Evolutionary conservation across 2,113 vertebrate genomes (phyloP), one percentile per base, ranked within the genome.

Genomic region (Ceyx margarethae): DNA sequence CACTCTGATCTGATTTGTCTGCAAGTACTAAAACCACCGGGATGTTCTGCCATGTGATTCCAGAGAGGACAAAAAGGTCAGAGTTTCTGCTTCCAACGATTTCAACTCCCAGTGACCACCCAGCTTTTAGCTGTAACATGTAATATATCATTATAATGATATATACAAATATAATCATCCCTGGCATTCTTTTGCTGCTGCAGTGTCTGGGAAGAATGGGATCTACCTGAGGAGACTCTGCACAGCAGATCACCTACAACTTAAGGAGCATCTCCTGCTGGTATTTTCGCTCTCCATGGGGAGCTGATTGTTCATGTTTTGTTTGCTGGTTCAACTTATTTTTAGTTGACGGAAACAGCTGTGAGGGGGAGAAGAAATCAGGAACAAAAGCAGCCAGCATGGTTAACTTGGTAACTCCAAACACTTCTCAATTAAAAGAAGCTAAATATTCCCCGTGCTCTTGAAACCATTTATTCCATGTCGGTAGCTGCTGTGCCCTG

Each of bases 261-360:
- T 61, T 77, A 81, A 60, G 53, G 17, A 93, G 66, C 66, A 86
- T 31, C 67, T 91, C 66, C 56, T 73, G 50, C 21, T 76, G 40
- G 14, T 43, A 46, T 83, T 60, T 89, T 29, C 81, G 48, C 18
- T 72, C 43, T 84, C 74, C 0, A 0, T 7, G 15, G 42, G 72
- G 35, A 91, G 68, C 43, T 81, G 73, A 74, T 88, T 95, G 71
- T 77, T 88, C 65, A 37, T 22, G 33, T 65, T 77, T 71, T 90
- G 26, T 83, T 91, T 81, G 57, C 76, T 84, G 31, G 9, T 80
- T 83, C 60, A 56, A 46, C 74, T 94, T 85, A 80, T 80, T 94
- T 95, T 92, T 87, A 94, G 87, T 87, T 80, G 68, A 45, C 46
- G 87, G 89, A 95, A 94, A 85, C 90, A 95, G 91, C 91, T 77